A percentile compares a stretch with the other conserved stretches of the same genome.
Conservation (phyloP, 2,888 invertebrate genomes). For the Eilema caniola region DNA sequence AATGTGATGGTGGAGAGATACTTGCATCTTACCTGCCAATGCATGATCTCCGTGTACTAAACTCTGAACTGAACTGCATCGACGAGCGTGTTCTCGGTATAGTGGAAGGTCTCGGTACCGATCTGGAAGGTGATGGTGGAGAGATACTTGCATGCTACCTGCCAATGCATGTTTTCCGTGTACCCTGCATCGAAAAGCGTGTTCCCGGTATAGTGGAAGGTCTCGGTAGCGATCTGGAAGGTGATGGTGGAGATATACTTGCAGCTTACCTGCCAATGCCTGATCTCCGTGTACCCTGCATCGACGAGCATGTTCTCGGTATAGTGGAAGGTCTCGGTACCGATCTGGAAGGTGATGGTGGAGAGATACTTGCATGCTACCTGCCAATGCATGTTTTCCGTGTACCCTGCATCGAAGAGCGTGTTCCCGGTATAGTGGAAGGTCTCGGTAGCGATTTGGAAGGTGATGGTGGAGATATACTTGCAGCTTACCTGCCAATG, state of each 20-base stretch:
- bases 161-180: too few species aligned
- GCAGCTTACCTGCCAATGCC: constrained; percentile 96
- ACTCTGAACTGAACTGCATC: too few species aligned
- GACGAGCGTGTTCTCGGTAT: constrained; percentile 94
- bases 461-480: too few species aligned
- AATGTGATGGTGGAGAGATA: too few species aligned
- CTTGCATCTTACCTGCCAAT: constrained; percentile 95
- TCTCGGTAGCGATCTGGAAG: too few species aligned
- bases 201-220: too few species aligned
- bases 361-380: constrained; percentile 95
- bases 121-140: constrained; percentile 92
- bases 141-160: constrained; percentile 95
- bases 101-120: constrained; percentile 94
- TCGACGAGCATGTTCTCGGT: constrained; percentile 96
- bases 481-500: constrained; percentile 95
- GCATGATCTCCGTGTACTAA: constrained; percentile 97
- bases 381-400: too few species aligned
- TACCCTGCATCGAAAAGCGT: too few species aligned
- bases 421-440: too few species aligned
- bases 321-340: constrained; percentile 93
- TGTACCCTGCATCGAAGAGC: too few species aligned
- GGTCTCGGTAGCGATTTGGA: too few species aligned
- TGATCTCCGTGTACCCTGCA: constrained; percentile 96
- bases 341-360: constrained; percentile 92
- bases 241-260: too few species aligned